A percentile compares a stretch with the other conserved stretches of the same genome.
Evolutionary conservation across 2,888 invertebrate species (phyloP).

Genomic region (Trypoxylon attenuatum): DNA sequence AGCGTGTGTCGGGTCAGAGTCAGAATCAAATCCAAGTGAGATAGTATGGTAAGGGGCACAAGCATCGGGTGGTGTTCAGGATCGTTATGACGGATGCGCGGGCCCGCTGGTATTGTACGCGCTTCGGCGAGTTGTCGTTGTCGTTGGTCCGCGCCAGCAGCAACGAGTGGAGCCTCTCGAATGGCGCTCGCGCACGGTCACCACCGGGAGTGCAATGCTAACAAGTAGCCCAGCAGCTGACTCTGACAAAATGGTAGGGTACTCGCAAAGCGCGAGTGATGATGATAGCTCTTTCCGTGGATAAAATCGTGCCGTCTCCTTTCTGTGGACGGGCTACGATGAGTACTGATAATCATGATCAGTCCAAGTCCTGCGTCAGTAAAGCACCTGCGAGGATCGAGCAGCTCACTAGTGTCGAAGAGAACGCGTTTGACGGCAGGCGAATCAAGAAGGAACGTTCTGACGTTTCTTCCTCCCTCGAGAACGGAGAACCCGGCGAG

Average conservation of each 20-base stretch:
- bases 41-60: conserved; percentile 17
- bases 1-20: conserved; percentile 2
- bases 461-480: conserved; percentile 43
- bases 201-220: conserved; percentile 56
- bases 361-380: conserved; percentile 59
- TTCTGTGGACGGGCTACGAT: conserved; percentile 54
- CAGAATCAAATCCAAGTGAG: too few relatives aligned
- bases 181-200: conserved; percentile 47
- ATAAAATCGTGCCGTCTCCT: conserved; percentile 36
- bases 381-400: conserved; percentile 48
- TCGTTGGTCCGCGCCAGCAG: conserved; percentile 51
- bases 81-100: conserved; percentile 53
- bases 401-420: conserved; percentile 47
- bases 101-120: conserved; percentile 43
- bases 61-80: conserved; percentile 16
- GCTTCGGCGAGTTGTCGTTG: conserved; percentile 51
- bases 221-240: conserved; percentile 65
- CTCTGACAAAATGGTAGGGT: conserved; percentile 63
- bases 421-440: conserved; percentile 59
- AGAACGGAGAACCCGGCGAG: conserved; percentile 42
- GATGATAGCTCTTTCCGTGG: conserved; percentile 50
- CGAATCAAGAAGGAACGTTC: conserved; percentile 66
- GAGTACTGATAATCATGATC: conserved; percentile 66
- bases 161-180: conserved; percentile 46
- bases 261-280: conserved; percentile 48